A percentile compares a stretch with the other conserved stretches of the same genome.
phyloP scores from a whole-genome alignment of 1,140 invertebrate species.

The Whitmania pigra region DNA sequence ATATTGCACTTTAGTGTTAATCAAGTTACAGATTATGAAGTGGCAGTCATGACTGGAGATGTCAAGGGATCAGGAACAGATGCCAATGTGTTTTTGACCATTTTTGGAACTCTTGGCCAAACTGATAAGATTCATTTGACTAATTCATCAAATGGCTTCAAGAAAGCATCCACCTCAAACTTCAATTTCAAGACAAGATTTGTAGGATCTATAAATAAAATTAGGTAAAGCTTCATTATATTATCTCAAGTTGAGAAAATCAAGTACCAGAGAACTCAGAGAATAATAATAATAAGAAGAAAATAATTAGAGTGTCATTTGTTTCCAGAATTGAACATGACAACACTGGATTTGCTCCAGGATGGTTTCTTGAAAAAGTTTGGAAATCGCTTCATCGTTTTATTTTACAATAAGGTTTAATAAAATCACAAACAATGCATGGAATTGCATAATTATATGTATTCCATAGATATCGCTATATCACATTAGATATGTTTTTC shows the following conservation, averaged over 20 bases:
- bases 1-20: not conserved
- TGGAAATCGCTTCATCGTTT: conserved; percentile 14
- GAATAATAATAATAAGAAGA: not conserved
- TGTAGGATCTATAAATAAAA: conserved; percentile 40
- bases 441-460: not conserved
- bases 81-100: conserved; percentile 38
- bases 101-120: conserved; percentile 39
- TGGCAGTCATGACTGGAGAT: conserved; percentile 40
- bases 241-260: not conserved
- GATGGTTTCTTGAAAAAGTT: conserved; percentile 43
- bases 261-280: not conserved
- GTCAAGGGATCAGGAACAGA: conserved; percentile 39
- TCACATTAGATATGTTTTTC: not conserved
- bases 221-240: conserved; percentile 24
- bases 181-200: conserved; percentile 37
- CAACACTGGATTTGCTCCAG: conserved; percentile 39
- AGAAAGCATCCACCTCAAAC: conserved; percentile 28
- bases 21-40: conserved; percentile 33
- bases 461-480: not conserved
- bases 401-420: not conserved
- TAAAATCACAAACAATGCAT: not conserved
- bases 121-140: conserved; percentile 35
- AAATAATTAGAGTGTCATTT: conserved; percentile 11
- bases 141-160: conserved; percentile 25
- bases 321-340: conserved; percentile 39